Conservation (phyloP, 2,888 invertebrate species). For the Athalia circularis region DNA sequence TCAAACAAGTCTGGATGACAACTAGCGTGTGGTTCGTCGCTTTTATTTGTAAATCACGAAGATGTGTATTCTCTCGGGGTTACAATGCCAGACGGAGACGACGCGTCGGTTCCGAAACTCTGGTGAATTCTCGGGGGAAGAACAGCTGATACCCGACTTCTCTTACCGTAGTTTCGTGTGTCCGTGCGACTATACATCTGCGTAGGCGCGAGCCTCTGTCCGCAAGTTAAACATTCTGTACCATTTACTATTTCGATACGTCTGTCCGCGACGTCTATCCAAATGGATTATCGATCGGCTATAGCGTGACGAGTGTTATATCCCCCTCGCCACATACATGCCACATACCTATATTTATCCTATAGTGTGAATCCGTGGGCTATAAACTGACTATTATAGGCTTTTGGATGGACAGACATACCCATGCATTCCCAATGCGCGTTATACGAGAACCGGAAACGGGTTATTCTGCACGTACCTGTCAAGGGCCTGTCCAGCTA, state of each 20-base stretch:
- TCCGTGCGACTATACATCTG: too few species aligned
- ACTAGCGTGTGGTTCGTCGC: too few species aligned
- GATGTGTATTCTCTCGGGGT: not conserved
- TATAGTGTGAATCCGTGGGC: too few species aligned
- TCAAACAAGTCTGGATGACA: not conserved
- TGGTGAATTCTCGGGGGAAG: not conserved
- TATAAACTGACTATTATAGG: too few species aligned
- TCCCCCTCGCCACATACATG: too few species aligned
- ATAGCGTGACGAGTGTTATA: not conserved
- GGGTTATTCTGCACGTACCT: too few species aligned
- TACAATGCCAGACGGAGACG: not conserved
- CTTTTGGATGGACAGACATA: too few species aligned
- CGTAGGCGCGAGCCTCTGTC: not conserved
- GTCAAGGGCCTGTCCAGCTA: too few species aligned
- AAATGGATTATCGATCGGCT: slow-evolving; percentile 32
- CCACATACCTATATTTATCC: too few species aligned
- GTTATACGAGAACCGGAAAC: too few species aligned
- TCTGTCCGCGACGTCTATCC: slow-evolving; percentile 22
- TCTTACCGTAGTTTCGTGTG: slow-evolving; percentile 8
- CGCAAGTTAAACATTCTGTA: slow-evolving; percentile 21
- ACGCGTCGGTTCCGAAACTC: not conserved
- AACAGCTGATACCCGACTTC: not conserved
- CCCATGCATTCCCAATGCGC: too few species aligned
- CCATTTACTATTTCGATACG: slow-evolving; percentile 16
- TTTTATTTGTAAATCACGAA: not conserved